A percentile compares a stretch with the other conserved stretches of the same genome.
Evolutionary conservation across 2,888 invertebrate genomes (phyloP).

Genomic region (Drosophila longiperda): DNA sequence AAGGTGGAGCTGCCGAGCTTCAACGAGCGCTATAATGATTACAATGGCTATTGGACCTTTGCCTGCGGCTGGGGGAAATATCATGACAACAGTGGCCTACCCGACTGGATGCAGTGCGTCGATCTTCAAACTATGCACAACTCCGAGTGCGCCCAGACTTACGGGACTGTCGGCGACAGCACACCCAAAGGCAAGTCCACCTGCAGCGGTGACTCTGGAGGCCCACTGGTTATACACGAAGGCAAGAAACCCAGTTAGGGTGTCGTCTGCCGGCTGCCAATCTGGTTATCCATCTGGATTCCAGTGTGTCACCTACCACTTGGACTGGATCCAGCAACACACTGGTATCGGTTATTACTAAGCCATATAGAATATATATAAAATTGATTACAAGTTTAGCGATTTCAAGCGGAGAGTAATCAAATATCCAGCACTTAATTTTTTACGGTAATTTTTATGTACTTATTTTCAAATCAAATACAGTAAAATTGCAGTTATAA

Average conservation of each 20-base stretch:
- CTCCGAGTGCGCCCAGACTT: conserved; percentile 66
- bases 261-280: conserved; percentile 57
- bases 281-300: conserved; percentile 68
- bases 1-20: conserved; percentile 57
- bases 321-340: conserved; percentile 69
- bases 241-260: conserved; percentile 45
- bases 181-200: conserved; percentile 63
- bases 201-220: conserved; percentile 82
- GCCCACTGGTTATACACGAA: conserved; percentile 71
- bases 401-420: not conserved
- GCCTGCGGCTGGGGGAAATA: conserved; percentile 77
- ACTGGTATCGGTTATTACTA: conserved; percentile 67
- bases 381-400: not conserved
- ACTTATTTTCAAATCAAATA: too few species aligned
- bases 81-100: conserved; percentile 54
- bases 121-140: conserved; percentile 82
- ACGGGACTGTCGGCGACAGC: conserved; percentile 30
- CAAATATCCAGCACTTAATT: not conserved
- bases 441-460: too few species aligned
- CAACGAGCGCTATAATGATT: conserved; percentile 54
- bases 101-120: conserved; percentile 81
- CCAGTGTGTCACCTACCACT: conserved; percentile 66
- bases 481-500: too few species aligned
- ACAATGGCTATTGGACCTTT: conserved; percentile 53
- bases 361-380: not conserved